Conservation (phyloP, 2,797 vertebrate genomes). For the Halcyon smyrnensis region DNA sequence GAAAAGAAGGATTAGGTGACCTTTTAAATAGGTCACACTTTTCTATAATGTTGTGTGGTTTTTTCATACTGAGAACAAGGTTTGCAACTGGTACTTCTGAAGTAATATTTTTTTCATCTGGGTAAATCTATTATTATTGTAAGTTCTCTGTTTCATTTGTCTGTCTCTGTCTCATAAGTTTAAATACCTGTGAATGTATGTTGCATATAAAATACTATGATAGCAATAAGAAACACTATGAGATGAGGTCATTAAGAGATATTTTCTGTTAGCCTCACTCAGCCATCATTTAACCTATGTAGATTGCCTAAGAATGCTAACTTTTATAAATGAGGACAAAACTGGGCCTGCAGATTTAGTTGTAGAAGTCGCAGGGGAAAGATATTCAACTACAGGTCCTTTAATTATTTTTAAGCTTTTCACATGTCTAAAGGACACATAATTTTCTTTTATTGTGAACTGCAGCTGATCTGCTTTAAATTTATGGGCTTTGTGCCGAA, state of each 20-base stretch:
- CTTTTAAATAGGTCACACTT: slow-evolving; percentile 50
- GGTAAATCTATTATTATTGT: background rate
- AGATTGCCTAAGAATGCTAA: background rate
- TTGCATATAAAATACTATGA: background rate
- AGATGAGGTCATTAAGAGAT: background rate
- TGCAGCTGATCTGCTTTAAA: background rate
- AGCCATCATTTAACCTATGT: background rate
- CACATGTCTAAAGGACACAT: background rate
- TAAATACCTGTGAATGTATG: background rate
- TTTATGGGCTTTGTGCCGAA: background rate
- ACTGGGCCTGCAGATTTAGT: background rate
- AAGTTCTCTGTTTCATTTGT: background rate
- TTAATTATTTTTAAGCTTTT: background rate
- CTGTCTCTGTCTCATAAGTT: background rate
- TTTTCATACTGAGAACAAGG: background rate
- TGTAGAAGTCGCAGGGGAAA: background rate
- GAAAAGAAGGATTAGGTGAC: slow-evolving; percentile 55
- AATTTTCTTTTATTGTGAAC: background rate
- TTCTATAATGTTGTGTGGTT: background rate
- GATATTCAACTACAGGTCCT: background rate
- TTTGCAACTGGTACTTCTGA: background rate
- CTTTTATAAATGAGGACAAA: background rate
- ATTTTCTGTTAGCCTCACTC: background rate
- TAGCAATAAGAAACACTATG: background rate
- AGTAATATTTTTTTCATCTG: background rate